phyloP scores from a whole-genome alignment of 2,113 vertebrate species.

The Pungitius pungitius region DNA sequence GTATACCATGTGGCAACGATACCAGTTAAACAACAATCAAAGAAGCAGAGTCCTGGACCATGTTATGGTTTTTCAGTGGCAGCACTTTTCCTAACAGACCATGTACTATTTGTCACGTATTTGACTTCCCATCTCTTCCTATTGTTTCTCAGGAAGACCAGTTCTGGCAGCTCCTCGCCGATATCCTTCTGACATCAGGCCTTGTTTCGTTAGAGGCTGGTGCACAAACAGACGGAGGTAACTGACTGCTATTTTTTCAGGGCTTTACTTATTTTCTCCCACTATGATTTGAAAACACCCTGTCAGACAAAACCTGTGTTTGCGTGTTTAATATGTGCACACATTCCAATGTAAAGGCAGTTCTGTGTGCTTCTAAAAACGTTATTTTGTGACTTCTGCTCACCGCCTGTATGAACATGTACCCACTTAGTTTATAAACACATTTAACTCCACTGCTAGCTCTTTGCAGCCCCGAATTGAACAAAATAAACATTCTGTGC shows the following conservation, averaged over 20 bases:
- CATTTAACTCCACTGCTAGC: neutral
- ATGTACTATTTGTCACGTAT: neutral
- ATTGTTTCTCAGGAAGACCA: constrained; percentile 62
- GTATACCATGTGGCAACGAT: neutral
- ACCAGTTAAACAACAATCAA: neutral
- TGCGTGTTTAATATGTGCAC: neutral
- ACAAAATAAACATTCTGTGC: neutral
- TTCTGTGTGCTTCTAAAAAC: neutral
- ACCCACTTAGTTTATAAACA: neutral
- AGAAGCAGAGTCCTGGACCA: neutral
- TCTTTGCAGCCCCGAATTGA: neutral
- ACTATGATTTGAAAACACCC: neutral
- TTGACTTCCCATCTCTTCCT: too few relatives aligned
- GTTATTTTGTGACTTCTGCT: neutral
- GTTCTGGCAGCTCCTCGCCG: constrained; percentile 73
- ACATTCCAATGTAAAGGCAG: neutral
- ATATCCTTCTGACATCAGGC: constrained; percentile 50
- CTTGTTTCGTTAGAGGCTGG: constrained; percentile 11
- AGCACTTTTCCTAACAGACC: neutral
- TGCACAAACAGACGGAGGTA: constrained; percentile 25
- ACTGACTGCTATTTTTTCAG: neutral
- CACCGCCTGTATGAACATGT: neutral
- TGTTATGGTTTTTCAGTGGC: neutral
- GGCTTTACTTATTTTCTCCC: neutral
- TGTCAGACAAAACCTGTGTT: neutral